Conservation (phyloP, 2,113 vertebrate genomes). For the Hippoglossus stenolepis region DNA sequence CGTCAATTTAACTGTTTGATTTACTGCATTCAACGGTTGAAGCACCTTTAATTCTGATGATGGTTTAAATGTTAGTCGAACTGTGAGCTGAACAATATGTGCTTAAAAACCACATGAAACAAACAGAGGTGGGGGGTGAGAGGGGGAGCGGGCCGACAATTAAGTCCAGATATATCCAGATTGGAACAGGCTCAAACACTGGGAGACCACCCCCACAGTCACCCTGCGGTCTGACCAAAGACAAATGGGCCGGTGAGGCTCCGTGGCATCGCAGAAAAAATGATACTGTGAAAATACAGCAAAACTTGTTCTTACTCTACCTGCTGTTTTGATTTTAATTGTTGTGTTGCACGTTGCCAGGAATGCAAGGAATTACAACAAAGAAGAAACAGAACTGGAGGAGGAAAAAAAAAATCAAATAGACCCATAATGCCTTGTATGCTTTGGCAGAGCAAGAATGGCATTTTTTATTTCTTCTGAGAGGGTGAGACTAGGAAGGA, state of each 20-base stretch:
- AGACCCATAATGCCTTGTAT: conserved; percentile 41
- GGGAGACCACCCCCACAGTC: conserved; percentile 76
- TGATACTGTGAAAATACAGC: conserved; percentile 58
- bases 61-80: conserved; percentile 49
- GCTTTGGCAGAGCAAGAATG: conserved; percentile 58
- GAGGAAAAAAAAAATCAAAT: conserved; percentile 27
- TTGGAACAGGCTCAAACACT: conserved; percentile 75
- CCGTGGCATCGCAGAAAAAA: conserved; percentile 69
- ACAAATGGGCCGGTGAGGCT: conserved; percentile 70
- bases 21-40: conserved; percentile 54
- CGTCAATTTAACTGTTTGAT: conserved; percentile 10
- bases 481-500: conserved; percentile 38
- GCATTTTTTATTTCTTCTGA: conserved; percentile 26
- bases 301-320: conserved; percentile 49
- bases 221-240: conserved; percentile 68
- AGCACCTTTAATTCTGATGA: conserved; percentile 49
- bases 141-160: conserved; percentile 61
- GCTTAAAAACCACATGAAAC: conserved; percentile 77
- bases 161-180: conserved; percentile 75
- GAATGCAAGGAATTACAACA: conserved; percentile 70
- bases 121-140: conserved; percentile 54
- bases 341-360: conserved; percentile 45
- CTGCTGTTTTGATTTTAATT: conserved; percentile 49
- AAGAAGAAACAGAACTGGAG: conserved; percentile 1
- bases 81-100: conserved; percentile 70